Conservation (phyloP, 1,140 invertebrate genomes). For the Linepithema humile region DNA sequence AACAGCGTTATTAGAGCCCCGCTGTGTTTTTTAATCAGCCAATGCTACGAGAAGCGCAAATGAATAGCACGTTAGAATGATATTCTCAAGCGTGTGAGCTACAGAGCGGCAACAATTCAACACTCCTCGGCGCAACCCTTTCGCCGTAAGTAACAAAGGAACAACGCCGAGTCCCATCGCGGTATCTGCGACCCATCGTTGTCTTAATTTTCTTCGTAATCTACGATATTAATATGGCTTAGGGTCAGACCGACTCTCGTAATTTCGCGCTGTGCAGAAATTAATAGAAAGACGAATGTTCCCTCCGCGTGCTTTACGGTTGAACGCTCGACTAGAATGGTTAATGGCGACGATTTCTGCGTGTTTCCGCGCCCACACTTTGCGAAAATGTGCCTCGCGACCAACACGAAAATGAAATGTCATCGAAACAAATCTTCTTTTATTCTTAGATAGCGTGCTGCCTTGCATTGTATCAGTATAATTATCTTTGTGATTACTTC, state of each 20-base stretch:
- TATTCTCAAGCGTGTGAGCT: background rate
- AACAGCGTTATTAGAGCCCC: background rate
- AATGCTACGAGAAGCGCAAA: background rate
- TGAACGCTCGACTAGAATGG: conserved; percentile 47
- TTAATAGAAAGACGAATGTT: conserved; percentile 72
- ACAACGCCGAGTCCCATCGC: conserved; percentile 54
- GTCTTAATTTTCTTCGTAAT: conserved; percentile 81
- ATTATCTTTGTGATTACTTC: too few relatives aligned
- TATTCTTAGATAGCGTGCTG: background rate
- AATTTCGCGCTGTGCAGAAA: conserved; percentile 69
- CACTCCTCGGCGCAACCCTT: conserved; percentile 75
- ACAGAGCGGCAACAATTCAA: background rate
- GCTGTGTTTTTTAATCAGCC: conserved; percentile 24
- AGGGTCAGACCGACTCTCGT: conserved; percentile 71
- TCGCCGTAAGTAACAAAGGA: conserved; percentile 67
- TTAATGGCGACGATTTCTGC: conserved; percentile 47
- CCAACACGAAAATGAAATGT: background rate
- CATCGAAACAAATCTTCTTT: background rate
- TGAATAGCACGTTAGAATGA: too few relatives aligned
- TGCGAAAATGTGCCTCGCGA: conserved; percentile 3
- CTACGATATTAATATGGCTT: conserved; percentile 82
- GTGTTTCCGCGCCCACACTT: conserved; percentile 25
- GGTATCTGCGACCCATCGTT: conserved; percentile 67
- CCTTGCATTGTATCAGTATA: background rate
- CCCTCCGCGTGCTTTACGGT: conserved; percentile 45